Evolutionary conservation across 2,888 invertebrate species (phyloP).

Genomic region (Fragum fragum): DNA sequence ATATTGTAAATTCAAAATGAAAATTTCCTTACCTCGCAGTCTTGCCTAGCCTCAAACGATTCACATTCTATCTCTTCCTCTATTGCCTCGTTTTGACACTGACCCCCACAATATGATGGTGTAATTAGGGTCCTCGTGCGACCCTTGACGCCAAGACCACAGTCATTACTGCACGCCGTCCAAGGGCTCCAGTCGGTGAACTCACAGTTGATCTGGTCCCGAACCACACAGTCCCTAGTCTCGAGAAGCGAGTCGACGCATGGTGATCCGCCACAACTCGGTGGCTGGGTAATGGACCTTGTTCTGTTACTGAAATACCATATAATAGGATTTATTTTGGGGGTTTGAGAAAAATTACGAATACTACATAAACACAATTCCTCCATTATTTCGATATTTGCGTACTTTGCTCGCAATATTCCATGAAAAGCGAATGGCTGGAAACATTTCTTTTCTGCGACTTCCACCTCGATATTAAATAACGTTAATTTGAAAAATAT

Average conservation of each 20-base stretch:
- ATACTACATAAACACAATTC: too few relatives aligned
- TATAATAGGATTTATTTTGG: too few relatives aligned
- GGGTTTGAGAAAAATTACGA: too few relatives aligned
- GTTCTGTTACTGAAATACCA: conserved; percentile 62
- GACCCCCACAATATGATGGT: conserved; percentile 73
- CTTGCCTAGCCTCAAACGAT: conserved; percentile 63
- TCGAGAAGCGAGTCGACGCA: conserved; percentile 66
- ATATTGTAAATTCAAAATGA: too few relatives aligned
- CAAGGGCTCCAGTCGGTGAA: conserved; percentile 72
- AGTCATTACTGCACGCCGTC: conserved; percentile 72
- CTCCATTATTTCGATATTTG: too few relatives aligned
- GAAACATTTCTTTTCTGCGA: too few relatives aligned
- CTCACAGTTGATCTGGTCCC: conserved; percentile 59
- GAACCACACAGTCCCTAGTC: conserved; percentile 61
- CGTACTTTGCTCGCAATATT: too few relatives aligned
- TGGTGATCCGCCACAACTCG: conserved; percentile 66
- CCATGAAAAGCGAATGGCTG: too few relatives aligned
- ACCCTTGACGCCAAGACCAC: conserved; percentile 64
- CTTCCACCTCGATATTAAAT: too few relatives aligned
- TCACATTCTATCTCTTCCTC: conserved; percentile 64
- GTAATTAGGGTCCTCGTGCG: conserved; percentile 66
- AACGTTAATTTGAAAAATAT: too few relatives aligned
- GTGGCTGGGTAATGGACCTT: conserved; percentile 47
- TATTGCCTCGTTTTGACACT: conserved; percentile 57
- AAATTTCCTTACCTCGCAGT: conserved; percentile 67